Evolutionary conservation across 2,113 vertebrate genomes (phyloP).

Genomic region (Macroglossus sobrinus): DNA sequence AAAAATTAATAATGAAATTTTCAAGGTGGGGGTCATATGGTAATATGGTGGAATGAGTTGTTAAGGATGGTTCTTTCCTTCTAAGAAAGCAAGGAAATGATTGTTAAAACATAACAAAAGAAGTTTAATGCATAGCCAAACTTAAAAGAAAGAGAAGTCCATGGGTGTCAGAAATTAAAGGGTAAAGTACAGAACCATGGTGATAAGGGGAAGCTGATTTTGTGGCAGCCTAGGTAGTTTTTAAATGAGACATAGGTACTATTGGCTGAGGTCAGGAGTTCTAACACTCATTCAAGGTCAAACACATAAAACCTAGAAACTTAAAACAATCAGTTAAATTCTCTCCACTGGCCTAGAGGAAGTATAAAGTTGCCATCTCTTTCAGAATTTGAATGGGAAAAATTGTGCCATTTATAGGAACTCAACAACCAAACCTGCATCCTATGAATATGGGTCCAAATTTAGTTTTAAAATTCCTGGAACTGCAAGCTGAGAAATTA

Average conservation of each 20-base stretch:
- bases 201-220: neutral
- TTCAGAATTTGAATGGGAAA: neutral
- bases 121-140: neutral
- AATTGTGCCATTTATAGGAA: neutral
- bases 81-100: neutral
- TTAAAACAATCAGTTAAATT: neutral
- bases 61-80: neutral
- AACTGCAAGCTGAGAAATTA: neutral
- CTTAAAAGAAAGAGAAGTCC: neutral
- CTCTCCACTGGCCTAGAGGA: neutral
- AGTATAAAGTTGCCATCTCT: neutral
- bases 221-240: neutral
- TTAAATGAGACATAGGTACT: neutral
- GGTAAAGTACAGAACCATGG: neutral
- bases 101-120: neutral
- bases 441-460: neutral
- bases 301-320: conserved; percentile 5
- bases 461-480: neutral
- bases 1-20: neutral
- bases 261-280: neutral
- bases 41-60: neutral
- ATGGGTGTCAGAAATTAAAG: neutral
- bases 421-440: neutral
- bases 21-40: neutral
- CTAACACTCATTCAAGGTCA: neutral